These are phyloP conservation scores for Zapornia atra DNA, from an alignment of 2,113 vertebrate species.

Conservation along the genomic window DNA sequence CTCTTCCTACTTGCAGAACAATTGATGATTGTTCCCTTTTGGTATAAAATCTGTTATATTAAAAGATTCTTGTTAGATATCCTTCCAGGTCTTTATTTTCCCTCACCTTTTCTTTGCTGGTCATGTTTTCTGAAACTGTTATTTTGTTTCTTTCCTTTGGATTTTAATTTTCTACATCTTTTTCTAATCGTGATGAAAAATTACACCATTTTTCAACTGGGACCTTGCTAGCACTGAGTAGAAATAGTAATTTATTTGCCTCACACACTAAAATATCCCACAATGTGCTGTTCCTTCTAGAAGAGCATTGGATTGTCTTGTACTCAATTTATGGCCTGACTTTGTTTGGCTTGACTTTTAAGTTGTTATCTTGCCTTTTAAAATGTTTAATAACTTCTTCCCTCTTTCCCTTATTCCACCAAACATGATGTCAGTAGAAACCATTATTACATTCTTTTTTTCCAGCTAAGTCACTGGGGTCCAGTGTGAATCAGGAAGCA, in stretches of 20 bases:
- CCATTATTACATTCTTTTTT: not conserved
- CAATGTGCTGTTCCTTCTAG: not conserved
- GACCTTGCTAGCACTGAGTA: not conserved
- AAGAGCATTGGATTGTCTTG: not conserved
- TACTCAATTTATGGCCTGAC: not conserved
- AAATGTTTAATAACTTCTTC: not conserved
- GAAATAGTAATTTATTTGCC: not conserved
- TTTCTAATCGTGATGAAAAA: not conserved
- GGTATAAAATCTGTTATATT: not conserved
- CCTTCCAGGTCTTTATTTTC: not conserved
- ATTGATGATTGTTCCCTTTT: not conserved
- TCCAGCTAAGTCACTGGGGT: not conserved
- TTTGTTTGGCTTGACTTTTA: not conserved
- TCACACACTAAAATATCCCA: not conserved
- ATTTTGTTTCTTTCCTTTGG: not conserved
- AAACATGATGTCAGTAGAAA: not conserved
- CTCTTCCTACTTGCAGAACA: not conserved
- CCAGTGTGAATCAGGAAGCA: not conserved
- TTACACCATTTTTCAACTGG: not conserved
- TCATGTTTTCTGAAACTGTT: not conserved
- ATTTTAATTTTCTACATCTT: not conserved
- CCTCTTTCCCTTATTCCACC: not conserved
- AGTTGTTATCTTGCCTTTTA: not conserved
- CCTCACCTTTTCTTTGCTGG: not conserved
- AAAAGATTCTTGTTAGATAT: not conserved